phyloP scores from a whole-genome alignment of 2,113 vertebrate genomes.

The Halichoerus grypus region DNA sequence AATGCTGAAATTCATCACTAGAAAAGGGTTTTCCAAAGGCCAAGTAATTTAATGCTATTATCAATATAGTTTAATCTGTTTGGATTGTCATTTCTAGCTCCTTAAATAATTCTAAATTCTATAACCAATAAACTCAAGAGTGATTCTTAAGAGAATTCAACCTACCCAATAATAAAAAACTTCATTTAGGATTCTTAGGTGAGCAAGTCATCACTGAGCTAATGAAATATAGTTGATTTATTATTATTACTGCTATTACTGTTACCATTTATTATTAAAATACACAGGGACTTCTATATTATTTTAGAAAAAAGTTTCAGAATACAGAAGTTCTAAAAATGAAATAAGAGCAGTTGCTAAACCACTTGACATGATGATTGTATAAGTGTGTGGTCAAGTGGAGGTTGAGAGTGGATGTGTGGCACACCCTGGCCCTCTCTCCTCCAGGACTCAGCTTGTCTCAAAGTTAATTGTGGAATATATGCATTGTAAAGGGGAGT shows the following conservation, averaged over 20 bases:
- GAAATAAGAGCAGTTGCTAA: not conserved
- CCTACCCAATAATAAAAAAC: not conserved
- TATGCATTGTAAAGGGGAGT: not conserved
- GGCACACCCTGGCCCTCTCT: not conserved
- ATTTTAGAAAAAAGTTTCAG: slow-evolving; percentile 15
- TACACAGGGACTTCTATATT: not conserved
- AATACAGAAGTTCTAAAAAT: not conserved
- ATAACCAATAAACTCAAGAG: not conserved
- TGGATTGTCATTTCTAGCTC: not conserved
- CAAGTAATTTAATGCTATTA: not conserved
- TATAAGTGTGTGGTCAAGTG: not conserved
- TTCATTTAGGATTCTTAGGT: not conserved
- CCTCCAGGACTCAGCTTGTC: not conserved
- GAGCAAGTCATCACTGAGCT: not conserved
- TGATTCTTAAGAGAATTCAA: not conserved
- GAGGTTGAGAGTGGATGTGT: not conserved
- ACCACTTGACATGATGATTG: not conserved
- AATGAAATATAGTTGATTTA: not conserved
- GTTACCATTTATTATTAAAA: not conserved
- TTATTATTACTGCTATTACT: not conserved
- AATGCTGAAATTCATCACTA: not conserved
- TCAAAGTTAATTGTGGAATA: not conserved
- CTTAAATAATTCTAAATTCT: not conserved
- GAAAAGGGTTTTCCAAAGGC: not conserved
- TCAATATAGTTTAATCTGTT: not conserved